Percentiles rank a stretch among this genome's conserved stretches.
Evolutionary conservation across 1,140 invertebrate genomes (phyloP).

Genomic region (Drusus annulatus): DNA sequence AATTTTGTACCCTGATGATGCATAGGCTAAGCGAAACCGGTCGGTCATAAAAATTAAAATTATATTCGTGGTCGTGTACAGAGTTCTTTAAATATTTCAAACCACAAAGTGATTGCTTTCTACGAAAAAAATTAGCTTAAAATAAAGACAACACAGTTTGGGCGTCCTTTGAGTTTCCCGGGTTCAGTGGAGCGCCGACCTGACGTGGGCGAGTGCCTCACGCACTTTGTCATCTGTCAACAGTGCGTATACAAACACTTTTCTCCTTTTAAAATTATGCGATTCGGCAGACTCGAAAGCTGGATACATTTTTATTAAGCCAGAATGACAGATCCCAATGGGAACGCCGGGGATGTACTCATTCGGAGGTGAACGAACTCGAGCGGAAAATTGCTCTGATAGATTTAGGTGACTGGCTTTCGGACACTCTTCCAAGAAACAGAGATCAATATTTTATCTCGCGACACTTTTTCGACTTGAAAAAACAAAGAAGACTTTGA

Average conservation of each 20-base stretch:
- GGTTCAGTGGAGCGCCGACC: conserved; percentile 29
- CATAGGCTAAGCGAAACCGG: too few species aligned
- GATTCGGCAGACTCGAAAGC: not conserved
- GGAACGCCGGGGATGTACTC: conserved; percentile 5
- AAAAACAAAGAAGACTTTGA: too few species aligned
- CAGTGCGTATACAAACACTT: conserved; percentile 23
- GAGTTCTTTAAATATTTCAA: too few species aligned
- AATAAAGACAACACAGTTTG: too few species aligned
- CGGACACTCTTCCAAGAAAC: not conserved
- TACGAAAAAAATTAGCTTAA: too few species aligned
- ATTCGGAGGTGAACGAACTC: conserved; percentile 22
- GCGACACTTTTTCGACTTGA: too few species aligned
- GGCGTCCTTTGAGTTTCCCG: not conserved
- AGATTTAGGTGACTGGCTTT: not conserved
- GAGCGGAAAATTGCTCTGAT: not conserved
- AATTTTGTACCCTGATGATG: too few species aligned
- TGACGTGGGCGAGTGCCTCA: not conserved
- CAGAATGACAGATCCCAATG: conserved; percentile 12
- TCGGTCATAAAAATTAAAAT: too few species aligned
- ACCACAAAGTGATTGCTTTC: too few species aligned
- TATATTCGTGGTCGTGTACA: too few species aligned
- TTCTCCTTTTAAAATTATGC: conserved; percentile 14
- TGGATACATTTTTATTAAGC: conserved; percentile 32
- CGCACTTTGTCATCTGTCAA: conserved; percentile 6
- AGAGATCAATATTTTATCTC: not conserved